phyloP scores from a whole-genome alignment of 2,113 vertebrate genomes.

The Motacilla alba region DNA sequence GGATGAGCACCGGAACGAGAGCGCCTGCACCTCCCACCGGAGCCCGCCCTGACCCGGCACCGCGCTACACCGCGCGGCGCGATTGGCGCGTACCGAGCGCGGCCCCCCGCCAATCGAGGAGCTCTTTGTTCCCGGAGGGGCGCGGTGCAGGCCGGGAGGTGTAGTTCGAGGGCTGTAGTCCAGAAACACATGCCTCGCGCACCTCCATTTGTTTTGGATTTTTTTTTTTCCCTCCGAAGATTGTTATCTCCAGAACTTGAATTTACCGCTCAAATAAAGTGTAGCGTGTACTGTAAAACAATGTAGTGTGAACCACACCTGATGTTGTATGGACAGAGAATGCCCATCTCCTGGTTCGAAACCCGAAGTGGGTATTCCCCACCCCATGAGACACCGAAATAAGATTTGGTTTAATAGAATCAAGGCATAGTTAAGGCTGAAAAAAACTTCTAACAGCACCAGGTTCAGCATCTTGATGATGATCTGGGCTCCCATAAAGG shows the following conservation, averaged over 20 bases:
- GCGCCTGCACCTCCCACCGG: not conserved
- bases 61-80: not conserved
- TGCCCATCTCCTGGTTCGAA: accelerated
- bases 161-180: not conserved
- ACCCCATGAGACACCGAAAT: accelerated
- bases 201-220: no score
- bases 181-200: accelerated
- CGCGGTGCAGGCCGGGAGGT: not conserved
- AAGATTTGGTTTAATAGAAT: not conserved
- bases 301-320: accelerated
- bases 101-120: not conserved
- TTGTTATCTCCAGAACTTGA: accelerated
- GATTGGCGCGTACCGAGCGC: accelerated
- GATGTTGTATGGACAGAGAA: accelerated
- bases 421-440: not conserved
- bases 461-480: no score
- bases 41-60: not conserved
- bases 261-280: not conserved
- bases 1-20: no score
- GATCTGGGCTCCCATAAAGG: no score
- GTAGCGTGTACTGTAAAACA: not conserved
- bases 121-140: not conserved
- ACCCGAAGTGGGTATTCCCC: accelerated
- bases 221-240: no score
- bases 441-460: not conserved